Evolutionary conservation across 2,113 vertebrate species (phyloP), one percentile per base, ranked within the genome.

Genomic region (Cynoglossus semilaevis): DNA sequence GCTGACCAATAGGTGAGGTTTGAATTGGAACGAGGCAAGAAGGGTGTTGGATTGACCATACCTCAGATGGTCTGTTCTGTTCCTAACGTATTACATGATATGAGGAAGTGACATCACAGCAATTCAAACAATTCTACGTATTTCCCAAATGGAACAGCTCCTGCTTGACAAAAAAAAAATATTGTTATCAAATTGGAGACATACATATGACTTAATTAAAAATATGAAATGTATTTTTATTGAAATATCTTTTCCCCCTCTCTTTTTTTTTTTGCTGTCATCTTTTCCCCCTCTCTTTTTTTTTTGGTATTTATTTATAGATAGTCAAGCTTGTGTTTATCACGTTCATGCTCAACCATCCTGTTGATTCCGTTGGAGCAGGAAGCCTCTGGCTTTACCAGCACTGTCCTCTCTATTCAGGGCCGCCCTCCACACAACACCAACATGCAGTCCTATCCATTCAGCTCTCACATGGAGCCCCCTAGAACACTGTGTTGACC

Each of bases 371-470:
- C 46, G 61, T 70, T 71, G 45, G 40, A 43, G 51, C 68, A 60
- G 74, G 84, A 89, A 87, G 43, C 82, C 78, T 86, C 81, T 89
- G 80, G 82, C 79, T 86, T 85, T 89, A 78, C 88, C 83, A 82
- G 85, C 45, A 88, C 76, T 79, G 63, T 88, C 81, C 47, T 44
- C 61, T 88, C 72, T 83, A 50, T 46, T 48, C 64, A 47, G 65
- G 17, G 8, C 58, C 54, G 36, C 66, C 77, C 70, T 67, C 63
- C 56, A 45, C 61, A 63, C 15, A 29, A 51, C 42, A 12, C 53
- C 38, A 44, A 64, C 62, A 46, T 29, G 50, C 43, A 54, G 15
- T 41, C 46, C 19, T 29, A 58, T 71, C 80, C 80, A 82, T 88
- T 89, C 76, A 87, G 72, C 63, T 15, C 36, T 34, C 57, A 48